Conservation (phyloP, 2,888 invertebrate genomes). For the Pristionchus mayeri region DNA sequence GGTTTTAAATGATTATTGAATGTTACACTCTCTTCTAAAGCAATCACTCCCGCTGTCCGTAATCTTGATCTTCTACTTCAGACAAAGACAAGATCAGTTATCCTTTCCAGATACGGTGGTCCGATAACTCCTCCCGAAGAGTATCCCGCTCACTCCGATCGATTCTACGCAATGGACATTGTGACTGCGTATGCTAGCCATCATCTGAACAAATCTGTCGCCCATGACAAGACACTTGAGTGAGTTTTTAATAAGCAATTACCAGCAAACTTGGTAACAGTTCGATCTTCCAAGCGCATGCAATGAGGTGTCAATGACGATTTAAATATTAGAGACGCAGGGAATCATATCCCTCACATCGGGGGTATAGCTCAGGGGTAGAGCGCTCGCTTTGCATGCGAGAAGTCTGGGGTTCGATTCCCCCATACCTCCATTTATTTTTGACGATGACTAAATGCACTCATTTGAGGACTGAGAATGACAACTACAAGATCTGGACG, state of each 20-base stretch:
- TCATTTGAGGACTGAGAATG: neutral
- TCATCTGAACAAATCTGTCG: neutral
- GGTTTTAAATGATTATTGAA: too few relatives aligned
- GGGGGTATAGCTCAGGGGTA: too few relatives aligned
- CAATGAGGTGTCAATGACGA: too few relatives aligned
- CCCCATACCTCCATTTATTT: too few relatives aligned
- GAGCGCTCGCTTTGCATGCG: too few relatives aligned
- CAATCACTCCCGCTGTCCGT: neutral
- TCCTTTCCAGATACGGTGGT: neutral
- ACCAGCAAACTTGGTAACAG: neutral
- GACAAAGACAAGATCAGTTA: neutral
- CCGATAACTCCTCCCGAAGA: neutral
- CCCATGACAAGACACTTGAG: constrained; percentile 26
- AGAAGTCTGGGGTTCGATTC: too few relatives aligned
- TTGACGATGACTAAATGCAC: too few relatives aligned
- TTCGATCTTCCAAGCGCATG: too few relatives aligned
- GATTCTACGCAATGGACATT: constrained; percentile 37
- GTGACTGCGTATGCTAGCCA: neutral
- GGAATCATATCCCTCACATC: too few relatives aligned
- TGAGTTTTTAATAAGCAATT: neutral
- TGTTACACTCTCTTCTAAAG: too few relatives aligned
- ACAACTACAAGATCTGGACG: neutral
- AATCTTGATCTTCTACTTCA: neutral
- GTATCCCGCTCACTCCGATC: neutral
- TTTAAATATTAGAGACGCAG: too few relatives aligned